phyloP scores from a whole-genome alignment of 2,113 vertebrate species.

The Peucedramus taeniatus region DNA sequence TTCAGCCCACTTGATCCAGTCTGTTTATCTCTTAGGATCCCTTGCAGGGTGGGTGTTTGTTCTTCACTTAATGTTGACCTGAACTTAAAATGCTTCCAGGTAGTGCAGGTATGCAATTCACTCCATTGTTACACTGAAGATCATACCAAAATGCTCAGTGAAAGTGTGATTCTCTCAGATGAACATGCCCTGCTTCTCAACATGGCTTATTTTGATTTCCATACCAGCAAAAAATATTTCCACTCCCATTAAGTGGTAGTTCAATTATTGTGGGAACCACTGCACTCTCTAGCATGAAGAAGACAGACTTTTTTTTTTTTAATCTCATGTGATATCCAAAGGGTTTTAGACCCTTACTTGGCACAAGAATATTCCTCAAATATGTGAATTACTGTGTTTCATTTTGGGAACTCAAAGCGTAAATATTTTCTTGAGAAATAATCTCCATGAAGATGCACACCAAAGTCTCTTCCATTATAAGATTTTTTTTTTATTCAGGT shows the following conservation, averaged over 20 bases:
- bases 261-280: background rate
- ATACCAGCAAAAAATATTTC: background rate
- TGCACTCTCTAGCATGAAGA: background rate
- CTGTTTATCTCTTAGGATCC: background rate
- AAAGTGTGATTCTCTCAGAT: background rate
- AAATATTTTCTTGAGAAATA: background rate
- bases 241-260: background rate
- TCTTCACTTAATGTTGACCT: background rate
- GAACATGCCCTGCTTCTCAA: background rate
- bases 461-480: background rate
- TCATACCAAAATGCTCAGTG: background rate
- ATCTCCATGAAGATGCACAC: background rate
- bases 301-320: background rate
- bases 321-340: background rate
- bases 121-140: background rate
- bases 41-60: background rate
- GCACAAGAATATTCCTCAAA: background rate
- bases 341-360: background rate
- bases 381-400: background rate
- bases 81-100: background rate
- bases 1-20: slow-evolving; percentile 23
- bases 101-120: background rate
- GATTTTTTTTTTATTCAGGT: background rate
- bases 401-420: background rate
- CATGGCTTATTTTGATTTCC: background rate